Base-by-base conservation (phyloP, 2,113 vertebrate species). In the Perca schrenkii region DNA sequence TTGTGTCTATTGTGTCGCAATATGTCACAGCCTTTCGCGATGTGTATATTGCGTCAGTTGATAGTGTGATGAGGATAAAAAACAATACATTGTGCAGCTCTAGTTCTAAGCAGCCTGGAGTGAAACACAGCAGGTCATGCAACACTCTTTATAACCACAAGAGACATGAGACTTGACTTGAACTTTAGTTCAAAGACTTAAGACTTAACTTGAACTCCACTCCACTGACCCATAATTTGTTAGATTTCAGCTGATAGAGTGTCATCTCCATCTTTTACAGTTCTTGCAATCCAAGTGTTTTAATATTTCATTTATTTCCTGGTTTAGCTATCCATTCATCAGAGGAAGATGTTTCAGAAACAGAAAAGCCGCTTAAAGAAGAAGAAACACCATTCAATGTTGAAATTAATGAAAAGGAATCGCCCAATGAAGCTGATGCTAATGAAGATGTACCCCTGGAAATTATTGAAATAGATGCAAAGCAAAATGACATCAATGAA, bases 401-500 rank as follows among this genome's bases (percentile, higher is more conserved):
- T 7, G 91, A 91, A 63, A 94, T 92, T 7, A 91, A 88, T 72
- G 91, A 93, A 66, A 93, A 94, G 21, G 78, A 88, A 73, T 70
- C 90, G 2, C 71, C 92, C 4, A 61, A 50, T 49, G 79, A 89
- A 64, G 56, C 2, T 56, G 68, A 88, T 28, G 72, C 43, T 0
- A 76, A 95, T 21, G 89, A 94, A 25, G 66, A 91, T 25, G 86
- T 86, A 0, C 74, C 90, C 65, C 70, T 74, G 0, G 95, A 96
- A 52, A 93, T 94, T 65, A 96, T 46, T 0, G 62, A 90, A 75
- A 93, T 95, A 60, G 84, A 94, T 17, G 88, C 90, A 4, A 94
- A 95, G 1, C 36, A 95, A 3, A 75, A 95, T 71, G 96, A 96
- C 64, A 91, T 95, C 22, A 97, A 95, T 2, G 96, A 97, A 82